Conservation (phyloP, 2,888 invertebrate genomes). For the Pseudococcus jackbeardsleyi region DNA sequence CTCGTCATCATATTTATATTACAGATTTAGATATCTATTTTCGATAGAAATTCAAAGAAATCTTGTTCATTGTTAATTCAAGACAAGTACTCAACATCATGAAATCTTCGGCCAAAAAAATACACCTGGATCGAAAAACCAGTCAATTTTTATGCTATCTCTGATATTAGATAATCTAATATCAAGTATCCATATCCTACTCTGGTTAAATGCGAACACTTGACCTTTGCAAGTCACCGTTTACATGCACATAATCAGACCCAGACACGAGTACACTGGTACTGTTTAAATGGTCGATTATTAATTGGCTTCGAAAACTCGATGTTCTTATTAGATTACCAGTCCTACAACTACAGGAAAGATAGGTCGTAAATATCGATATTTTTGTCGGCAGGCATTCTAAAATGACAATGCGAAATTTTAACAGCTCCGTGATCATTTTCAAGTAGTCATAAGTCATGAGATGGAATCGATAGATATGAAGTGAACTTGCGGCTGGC, state of each 20-base stretch:
- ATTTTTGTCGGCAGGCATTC: background rate
- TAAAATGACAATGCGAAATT: conserved; percentile 1
- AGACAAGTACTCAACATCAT: background rate
- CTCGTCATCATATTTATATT: no score
- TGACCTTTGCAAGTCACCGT: background rate
- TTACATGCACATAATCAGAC: background rate
- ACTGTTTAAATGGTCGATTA: conserved; percentile 4
- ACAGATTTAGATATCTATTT: background rate
- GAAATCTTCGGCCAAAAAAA: background rate
- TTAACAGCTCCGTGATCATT: background rate
- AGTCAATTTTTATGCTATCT: background rate
- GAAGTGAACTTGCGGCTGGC: background rate
- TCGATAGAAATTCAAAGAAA: background rate
- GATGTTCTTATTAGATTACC: background rate
- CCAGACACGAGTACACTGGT: background rate
- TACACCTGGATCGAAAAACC: background rate
- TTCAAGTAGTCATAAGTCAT: conserved; percentile 12
- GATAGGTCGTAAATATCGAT: background rate
- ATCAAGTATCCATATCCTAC: background rate
- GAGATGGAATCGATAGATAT: background rate
- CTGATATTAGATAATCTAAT: background rate
- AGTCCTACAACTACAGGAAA: background rate
- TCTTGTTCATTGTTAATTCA: background rate
- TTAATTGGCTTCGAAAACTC: background rate
- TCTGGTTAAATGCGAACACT: background rate